These are phyloP conservation scores for Tribolium madens DNA, from an alignment of 1,140 invertebrate species.

Conservation along the genomic window DNA sequence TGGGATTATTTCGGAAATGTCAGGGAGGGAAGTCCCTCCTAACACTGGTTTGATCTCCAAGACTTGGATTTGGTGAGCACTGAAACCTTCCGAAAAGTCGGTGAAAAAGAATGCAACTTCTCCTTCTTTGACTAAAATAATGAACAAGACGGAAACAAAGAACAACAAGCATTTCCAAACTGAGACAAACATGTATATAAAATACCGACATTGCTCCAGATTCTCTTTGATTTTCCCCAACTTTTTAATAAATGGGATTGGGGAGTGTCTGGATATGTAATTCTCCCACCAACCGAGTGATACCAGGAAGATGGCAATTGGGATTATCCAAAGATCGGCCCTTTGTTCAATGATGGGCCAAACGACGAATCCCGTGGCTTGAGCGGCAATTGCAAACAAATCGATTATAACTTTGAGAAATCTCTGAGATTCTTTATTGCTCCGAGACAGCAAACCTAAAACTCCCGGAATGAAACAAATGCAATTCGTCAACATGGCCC, in stretches of 20 bases:
- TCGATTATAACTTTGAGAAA: conserved; percentile 86
- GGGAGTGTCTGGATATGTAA: conserved; percentile 87
- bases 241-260: conserved; percentile 83
- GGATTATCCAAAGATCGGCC: conserved; percentile 84
- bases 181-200: conserved; percentile 89
- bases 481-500: conserved; percentile 94
- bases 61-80: conserved; percentile 82
- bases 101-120: conserved; percentile 83
- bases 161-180: conserved; percentile 90
- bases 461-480: conserved; percentile 89
- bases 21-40: conserved; percentile 73
- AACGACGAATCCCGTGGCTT: conserved; percentile 89
- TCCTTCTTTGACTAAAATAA: conserved; percentile 80
- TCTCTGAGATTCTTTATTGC: conserved; percentile 82
- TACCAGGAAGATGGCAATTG: conserved; percentile 84
- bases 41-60: conserved; percentile 75
- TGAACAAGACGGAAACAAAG: conserved; percentile 79
- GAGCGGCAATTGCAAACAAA: conserved; percentile 83
- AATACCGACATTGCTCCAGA: conserved; percentile 84
- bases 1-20: conserved; percentile 78
- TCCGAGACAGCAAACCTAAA: conserved; percentile 82
- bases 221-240: conserved; percentile 86
- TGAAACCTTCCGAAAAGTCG: conserved; percentile 80
- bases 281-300: conserved; percentile 98
- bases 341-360: conserved; percentile 85